Conservation (phyloP, 2,113 vertebrate species). For the Heloderma charlesbogerti region DNA sequence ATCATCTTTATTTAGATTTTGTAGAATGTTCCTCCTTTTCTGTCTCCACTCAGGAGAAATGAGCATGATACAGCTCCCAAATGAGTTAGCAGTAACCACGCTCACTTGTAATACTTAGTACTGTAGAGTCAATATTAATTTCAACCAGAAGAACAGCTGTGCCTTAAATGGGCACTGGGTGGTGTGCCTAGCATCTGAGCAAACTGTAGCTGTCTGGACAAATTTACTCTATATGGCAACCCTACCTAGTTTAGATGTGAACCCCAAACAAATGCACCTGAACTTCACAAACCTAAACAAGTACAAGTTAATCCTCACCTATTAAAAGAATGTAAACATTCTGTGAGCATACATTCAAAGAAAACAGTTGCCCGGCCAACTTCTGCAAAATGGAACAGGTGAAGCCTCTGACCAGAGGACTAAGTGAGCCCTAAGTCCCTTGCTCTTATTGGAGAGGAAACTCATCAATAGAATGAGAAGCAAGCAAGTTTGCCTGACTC, state of each 20-base stretch:
- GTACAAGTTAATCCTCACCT: not conserved
- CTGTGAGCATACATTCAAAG: not conserved
- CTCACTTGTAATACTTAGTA: not conserved
- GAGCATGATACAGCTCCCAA: not conserved
- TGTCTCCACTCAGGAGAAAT: not conserved
- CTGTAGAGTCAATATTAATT: not conserved
- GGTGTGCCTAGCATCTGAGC: not conserved
- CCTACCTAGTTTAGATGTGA: not conserved
- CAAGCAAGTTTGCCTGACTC: not conserved
- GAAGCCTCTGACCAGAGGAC: not conserved
- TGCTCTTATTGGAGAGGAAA: not conserved
- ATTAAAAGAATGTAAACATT: not conserved
- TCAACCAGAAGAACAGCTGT: not conserved
- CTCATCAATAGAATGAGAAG: not conserved
- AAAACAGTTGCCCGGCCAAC: not conserved
- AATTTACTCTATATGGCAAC: not conserved
- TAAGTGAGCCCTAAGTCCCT: not conserved
- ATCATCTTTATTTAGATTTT: not conserved
- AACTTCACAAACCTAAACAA: not conserved
- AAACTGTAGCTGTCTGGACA: not conserved
- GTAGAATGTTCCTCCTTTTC: not conserved
- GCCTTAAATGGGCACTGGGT: not conserved
- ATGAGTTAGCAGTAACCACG: not conserved
- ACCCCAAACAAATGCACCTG: not conserved
- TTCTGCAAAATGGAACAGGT: not conserved